Evolutionary conservation across 1,140 invertebrate genomes (phyloP), one percentile per base, ranked within the genome.

Genomic region (Acyrthosiphon pisum): DNA sequence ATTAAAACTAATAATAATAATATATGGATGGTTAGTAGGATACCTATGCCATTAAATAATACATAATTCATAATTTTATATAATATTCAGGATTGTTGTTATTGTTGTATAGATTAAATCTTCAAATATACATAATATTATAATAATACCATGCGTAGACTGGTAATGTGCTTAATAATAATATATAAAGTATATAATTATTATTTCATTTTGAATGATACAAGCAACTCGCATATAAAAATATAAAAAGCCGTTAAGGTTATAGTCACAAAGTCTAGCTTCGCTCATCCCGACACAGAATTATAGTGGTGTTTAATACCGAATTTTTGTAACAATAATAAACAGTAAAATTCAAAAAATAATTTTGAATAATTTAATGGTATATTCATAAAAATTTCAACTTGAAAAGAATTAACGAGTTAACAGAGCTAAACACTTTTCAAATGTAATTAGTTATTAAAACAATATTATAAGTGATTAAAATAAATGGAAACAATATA

Each of bases 1-100:
- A 81, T 81, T 37, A 81, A 81, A 81, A 81, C n/a, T 81, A 37
- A 81, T 81, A 81, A 81, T 81, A 81, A 81, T 81, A 81, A 81
- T 81, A 81, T 81, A 81, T 68, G 60, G 60, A 68, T 68, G 60
- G 60, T 68, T 81, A 35, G 48, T 50, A 50, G 48, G 35, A 41
- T 41, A 41, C 41, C 41, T 22, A 81, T 81, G 35, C n/a, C 76
- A 81, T 81, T 81, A 81, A 81, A 81, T 81, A 81, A 81, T 81
- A 81, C 76, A n/a, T 81, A 81, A 81, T 35, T 35, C n/a, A 81
- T 81, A 35, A 35, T 20, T 20, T 81, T 81, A 81, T 81, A 81
- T 81, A 81, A 81, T 35, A 81, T 81, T 81, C 76, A 81, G 35
- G 37, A 81, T 50, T 81, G 35, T 81, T 81, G 20, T 81, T 81